Percentiles rank a stretch among this genome's conserved stretches.
Evolutionary conservation across 2,888 invertebrate species (phyloP).

Genomic region (Mythimna loreyi): DNA sequence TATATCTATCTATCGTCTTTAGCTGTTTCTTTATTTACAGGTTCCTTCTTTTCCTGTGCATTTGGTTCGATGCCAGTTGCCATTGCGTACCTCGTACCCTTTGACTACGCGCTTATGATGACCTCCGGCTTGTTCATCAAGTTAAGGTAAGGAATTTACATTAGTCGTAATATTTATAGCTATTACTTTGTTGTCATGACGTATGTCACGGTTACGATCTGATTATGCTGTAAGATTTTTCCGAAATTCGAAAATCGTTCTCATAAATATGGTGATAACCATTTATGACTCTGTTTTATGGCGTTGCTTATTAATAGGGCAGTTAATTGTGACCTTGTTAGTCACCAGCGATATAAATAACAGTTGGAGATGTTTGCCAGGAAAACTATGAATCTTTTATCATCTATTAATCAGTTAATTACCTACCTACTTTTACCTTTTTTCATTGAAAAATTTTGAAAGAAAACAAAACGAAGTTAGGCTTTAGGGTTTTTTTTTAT

Average conservation of each 20-base stretch:
- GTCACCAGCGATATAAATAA: neutral
- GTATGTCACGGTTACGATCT: neutral
- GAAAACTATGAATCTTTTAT: neutral
- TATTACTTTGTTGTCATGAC: neutral
- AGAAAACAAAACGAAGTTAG: too few relatives aligned
- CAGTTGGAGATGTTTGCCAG: neutral
- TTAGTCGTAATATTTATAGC: neutral
- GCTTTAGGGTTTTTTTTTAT: too few relatives aligned
- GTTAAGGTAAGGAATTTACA: slow-evolving; percentile 91
- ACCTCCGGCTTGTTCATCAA: slow-evolving; percentile 96
- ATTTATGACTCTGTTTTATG: neutral
- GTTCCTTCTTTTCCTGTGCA: slow-evolving; percentile 96
- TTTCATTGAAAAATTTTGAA: neutral
- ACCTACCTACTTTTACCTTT: neutral
- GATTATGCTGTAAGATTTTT: slow-evolving; percentile 2
- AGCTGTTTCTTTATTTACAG: slow-evolving; percentile 79
- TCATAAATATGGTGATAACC: neutral
- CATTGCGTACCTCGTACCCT: slow-evolving; percentile 96
- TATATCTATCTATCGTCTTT: too few relatives aligned
- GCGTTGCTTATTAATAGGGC: neutral
- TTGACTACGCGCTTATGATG: slow-evolving; percentile 96
- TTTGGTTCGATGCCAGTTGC: slow-evolving; percentile 95
- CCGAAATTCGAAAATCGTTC: neutral
- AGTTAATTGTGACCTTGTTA: neutral
- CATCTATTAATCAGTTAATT: neutral